Conservation (phyloP, 1,140 invertebrate species). For the Globodera rostochiensis region DNA sequence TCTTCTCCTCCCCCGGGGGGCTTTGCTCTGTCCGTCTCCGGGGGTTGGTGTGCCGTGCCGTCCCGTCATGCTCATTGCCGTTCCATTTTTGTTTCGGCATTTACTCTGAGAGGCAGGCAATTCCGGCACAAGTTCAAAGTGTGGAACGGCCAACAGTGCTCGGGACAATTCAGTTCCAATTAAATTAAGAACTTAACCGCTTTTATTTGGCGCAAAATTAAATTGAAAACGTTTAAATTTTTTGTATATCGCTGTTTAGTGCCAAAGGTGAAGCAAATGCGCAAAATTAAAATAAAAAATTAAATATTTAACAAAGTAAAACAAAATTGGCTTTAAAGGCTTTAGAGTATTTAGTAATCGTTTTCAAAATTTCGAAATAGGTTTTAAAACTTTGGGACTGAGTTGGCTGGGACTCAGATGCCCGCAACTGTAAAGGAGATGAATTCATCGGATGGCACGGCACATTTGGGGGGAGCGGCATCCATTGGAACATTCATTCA, state of each 20-base stretch:
- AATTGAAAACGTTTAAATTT: too few relatives aligned
- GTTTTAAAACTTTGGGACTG: neutral
- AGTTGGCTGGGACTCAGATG: neutral
- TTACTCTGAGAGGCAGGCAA: neutral
- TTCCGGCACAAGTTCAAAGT: neutral
- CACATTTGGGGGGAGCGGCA: too few relatives aligned
- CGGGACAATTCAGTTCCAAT: neutral
- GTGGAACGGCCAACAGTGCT: neutral
- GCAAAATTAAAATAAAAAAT: too few relatives aligned
- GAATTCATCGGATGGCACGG: neutral
- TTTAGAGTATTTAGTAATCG: too few relatives aligned
- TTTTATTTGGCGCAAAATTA: too few relatives aligned
- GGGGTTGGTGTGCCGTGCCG: neutral
- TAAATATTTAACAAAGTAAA: too few relatives aligned
- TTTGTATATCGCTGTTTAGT: too few relatives aligned
- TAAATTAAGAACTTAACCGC: too few relatives aligned
- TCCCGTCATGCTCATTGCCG: neutral
- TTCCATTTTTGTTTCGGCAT: neutral
- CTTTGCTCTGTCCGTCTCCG: neutral
- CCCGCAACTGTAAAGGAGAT: neutral
- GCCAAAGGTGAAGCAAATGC: too few relatives aligned
- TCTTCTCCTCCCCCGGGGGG: neutral
- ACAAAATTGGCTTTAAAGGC: too few relatives aligned
- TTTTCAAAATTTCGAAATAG: too few relatives aligned
- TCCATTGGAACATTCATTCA: neutral